Conservation (phyloP, 2,888 invertebrate genomes). For the Andrena trimmerana region DNA sequence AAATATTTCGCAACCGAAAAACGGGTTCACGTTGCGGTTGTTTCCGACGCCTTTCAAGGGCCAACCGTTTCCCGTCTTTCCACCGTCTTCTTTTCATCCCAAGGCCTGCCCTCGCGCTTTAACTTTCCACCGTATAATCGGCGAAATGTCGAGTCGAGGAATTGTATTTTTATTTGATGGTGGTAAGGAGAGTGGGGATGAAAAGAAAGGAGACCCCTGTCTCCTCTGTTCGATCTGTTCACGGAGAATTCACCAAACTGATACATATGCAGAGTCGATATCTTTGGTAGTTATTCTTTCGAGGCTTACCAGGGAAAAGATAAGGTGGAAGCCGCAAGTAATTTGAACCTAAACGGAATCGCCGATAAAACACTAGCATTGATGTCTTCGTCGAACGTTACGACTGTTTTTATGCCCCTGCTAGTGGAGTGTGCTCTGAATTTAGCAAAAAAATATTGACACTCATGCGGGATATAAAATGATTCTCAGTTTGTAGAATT, state of each 20-base stretch:
- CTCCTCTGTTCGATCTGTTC: constrained; percentile 61
- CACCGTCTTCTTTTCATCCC: constrained; percentile 17
- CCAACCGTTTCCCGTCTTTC: constrained; percentile 4
- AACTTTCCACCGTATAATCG: background rate
- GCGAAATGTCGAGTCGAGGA: background rate
- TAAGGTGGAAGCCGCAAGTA: constrained; percentile 80
- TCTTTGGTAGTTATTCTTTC: constrained; percentile 81
- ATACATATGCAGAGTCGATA: constrained; percentile 83
- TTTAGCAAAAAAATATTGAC: background rate
- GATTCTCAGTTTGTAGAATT: background rate
- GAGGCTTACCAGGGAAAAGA: constrained; percentile 77
- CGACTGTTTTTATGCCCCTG: constrained; percentile 9
- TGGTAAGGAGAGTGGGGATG: background rate
- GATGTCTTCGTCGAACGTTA: constrained; percentile 56
- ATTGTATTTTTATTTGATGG: background rate
- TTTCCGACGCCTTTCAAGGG: constrained; percentile 58
- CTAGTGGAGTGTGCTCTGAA: constrained; percentile 10
- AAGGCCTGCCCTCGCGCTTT: background rate
- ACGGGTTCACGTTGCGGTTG: constrained; percentile 59
- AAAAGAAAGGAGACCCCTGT: constrained; percentile 5
- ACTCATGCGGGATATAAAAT: background rate
- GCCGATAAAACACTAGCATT: constrained; percentile 73
- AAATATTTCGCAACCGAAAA: constrained; percentile 77
- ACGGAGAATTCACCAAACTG: constrained; percentile 74
- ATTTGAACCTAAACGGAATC: constrained; percentile 75